phyloP scores from a whole-genome alignment of 2,888 invertebrate genomes.

The Brenthis hecate region DNA sequence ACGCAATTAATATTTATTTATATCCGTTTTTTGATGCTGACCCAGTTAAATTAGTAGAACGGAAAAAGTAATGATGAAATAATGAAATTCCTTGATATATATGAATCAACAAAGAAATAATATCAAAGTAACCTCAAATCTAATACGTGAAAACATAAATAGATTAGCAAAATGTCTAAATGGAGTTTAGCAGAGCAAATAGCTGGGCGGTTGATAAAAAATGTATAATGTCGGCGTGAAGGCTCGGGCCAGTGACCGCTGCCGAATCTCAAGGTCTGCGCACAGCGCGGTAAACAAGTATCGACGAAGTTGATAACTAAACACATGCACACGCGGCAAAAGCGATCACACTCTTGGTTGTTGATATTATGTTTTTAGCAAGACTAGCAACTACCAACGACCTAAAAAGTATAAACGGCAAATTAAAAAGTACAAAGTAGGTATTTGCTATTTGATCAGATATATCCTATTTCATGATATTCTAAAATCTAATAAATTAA shows the following conservation, averaged over 20 bases:
- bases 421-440: too few species aligned
- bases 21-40: too few species aligned
- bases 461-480: too few species aligned
- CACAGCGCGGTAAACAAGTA: constrained; percentile 76
- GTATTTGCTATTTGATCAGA: too few species aligned
- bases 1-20: too few species aligned
- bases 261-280: constrained; percentile 80
- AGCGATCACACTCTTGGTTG: constrained; percentile 1
- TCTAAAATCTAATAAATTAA: too few species aligned
- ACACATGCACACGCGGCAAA: constrained; percentile 14
- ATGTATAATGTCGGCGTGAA: constrained; percentile 58
- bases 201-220: constrained; percentile 52
- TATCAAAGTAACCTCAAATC: constrained; percentile 7
- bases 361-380: constrained; percentile 4
- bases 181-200: constrained; percentile 36
- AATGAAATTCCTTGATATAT: too few species aligned
- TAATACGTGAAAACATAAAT: constrained; percentile 19
- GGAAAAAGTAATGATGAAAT: constrained; percentile 14
- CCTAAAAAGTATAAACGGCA: too few species aligned
- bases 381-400: too few species aligned
- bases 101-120: background rate
- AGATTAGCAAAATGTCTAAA: constrained; percentile 32
- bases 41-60: constrained; percentile 27
- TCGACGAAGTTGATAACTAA: constrained; percentile 54
- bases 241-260: constrained; percentile 75